phyloP scores from a whole-genome alignment of 2,888 invertebrate species.

The Ochropleura leucogaster region DNA sequence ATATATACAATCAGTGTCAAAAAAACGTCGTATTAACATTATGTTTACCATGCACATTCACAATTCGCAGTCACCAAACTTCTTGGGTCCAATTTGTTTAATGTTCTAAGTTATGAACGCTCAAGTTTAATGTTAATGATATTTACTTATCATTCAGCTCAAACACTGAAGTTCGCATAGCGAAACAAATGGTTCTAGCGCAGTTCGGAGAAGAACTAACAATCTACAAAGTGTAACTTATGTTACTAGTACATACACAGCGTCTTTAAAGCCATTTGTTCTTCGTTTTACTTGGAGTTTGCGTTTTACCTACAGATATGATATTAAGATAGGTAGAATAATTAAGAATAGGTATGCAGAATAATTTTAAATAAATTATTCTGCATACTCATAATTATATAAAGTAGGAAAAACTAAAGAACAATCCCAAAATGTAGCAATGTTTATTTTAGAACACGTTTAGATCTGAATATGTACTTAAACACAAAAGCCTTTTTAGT shows the following conservation, averaged over 20 bases:
- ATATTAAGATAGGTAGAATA: background rate
- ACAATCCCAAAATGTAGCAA: background rate
- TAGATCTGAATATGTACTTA: background rate
- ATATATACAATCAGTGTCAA: too few species aligned
- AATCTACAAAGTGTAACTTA: constrained; percentile 33
- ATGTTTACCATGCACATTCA: too few species aligned
- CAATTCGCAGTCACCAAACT: too few species aligned
- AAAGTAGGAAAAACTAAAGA: too few species aligned
- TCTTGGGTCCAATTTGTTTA: constrained; percentile 5
- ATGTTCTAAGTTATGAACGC: constrained; percentile 22
- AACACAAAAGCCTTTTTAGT: background rate
- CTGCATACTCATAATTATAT: too few species aligned
- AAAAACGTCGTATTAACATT: too few species aligned
- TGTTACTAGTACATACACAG: constrained; percentile 5
- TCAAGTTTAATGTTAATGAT: constrained; percentile 33
- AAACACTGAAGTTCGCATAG: constrained; percentile 28
- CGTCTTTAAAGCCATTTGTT: constrained; percentile 15
- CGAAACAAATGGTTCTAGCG: constrained; percentile 30
- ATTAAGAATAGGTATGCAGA: background rate
- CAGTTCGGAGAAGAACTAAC: constrained; percentile 28
- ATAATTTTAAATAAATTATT: too few species aligned
- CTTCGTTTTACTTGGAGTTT: constrained; percentile 6
- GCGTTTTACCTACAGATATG: background rate
- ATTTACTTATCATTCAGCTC: constrained; percentile 37
- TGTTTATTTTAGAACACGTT: background rate